These are phyloP conservation scores for Nixonia krombeini DNA, from an alignment of 1,140 invertebrate genomes.

Conservation along the genomic window DNA sequence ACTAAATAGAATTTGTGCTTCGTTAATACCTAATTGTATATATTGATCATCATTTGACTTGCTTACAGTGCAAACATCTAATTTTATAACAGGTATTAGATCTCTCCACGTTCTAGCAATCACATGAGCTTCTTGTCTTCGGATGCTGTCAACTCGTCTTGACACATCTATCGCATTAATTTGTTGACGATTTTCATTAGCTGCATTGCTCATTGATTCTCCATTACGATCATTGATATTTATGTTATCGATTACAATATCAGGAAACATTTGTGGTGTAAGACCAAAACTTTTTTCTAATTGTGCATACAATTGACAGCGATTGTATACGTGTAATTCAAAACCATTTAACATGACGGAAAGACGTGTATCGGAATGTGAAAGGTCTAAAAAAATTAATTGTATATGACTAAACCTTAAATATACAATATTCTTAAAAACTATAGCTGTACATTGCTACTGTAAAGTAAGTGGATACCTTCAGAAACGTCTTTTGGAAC, in stretches of 20 bases:
- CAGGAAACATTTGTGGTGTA: slow-evolving; percentile 81
- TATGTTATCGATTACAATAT: slow-evolving; percentile 60
- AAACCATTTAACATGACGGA: slow-evolving; percentile 96
- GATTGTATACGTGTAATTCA: slow-evolving; percentile 96
- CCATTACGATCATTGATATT: slow-evolving; percentile 61
- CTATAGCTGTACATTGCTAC: background rate
- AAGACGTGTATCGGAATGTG: slow-evolving; percentile 95
- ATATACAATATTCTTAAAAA: too few species aligned
- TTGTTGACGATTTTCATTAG: slow-evolving; percentile 76
- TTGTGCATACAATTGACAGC: slow-evolving; percentile 88
- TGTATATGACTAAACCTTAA: too few species aligned
- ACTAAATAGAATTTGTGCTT: background rate
- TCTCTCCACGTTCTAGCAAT: slow-evolving; percentile 93
- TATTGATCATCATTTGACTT: too few species aligned
- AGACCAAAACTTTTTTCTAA: slow-evolving; percentile 93
- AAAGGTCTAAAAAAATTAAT: slow-evolving; percentile 81
- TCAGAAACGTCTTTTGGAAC: slow-evolving; percentile 95
- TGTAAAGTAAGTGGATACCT: slow-evolving; percentile 74
- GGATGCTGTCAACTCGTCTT: slow-evolving; percentile 65
- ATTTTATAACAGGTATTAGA: slow-evolving; percentile 96
- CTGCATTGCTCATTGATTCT: slow-evolving; percentile 67
- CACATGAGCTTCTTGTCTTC: slow-evolving; percentile 71
- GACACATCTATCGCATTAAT: slow-evolving; percentile 75
- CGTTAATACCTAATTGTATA: background rate
- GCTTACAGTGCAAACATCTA: slow-evolving; percentile 88